These are phyloP conservation scores for Ellobium chinense DNA, from an alignment of 2,888 invertebrate species.

Conservation along the genomic window DNA sequence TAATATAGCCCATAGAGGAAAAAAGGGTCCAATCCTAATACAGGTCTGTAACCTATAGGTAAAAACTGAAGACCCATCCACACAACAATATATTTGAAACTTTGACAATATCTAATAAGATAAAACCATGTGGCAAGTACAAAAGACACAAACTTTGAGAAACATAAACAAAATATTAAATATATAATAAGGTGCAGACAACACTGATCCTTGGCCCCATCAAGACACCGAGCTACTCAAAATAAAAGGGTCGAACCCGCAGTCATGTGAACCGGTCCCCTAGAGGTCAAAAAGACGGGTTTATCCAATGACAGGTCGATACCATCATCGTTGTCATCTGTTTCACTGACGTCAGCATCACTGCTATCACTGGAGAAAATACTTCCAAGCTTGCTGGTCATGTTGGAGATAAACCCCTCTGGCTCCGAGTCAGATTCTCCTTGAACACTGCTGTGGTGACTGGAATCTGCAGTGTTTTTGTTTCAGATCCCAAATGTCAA, in stretches of 20 bases:
- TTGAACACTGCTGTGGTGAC: constrained; percentile 74
- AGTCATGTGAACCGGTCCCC: constrained; percentile 72
- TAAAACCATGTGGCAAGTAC: no score
- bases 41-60: no score
- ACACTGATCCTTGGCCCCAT: neutral
- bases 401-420: constrained; percentile 73
- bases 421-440: constrained; percentile 77
- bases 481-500: no score
- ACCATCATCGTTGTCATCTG: constrained; percentile 70
- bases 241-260: constrained; percentile 61
- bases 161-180: no score
- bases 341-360: constrained; percentile 78
- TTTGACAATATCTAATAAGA: no score
- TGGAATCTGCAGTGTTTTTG: no score
- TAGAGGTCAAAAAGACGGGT: constrained; percentile 74
- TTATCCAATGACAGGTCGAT: constrained; percentile 73
- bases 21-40: no score
- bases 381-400: constrained; percentile 76
- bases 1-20: no score
- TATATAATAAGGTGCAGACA: no score
- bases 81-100: no score
- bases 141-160: neutral
- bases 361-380: constrained; percentile 87
- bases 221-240: no score
- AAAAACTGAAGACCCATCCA: no score